Percentiles rank a stretch among this genome's conserved stretches.
Conservation (phyloP, 2,888 invertebrate genomes). For the Caenorhabditis parvicauda region DNA sequence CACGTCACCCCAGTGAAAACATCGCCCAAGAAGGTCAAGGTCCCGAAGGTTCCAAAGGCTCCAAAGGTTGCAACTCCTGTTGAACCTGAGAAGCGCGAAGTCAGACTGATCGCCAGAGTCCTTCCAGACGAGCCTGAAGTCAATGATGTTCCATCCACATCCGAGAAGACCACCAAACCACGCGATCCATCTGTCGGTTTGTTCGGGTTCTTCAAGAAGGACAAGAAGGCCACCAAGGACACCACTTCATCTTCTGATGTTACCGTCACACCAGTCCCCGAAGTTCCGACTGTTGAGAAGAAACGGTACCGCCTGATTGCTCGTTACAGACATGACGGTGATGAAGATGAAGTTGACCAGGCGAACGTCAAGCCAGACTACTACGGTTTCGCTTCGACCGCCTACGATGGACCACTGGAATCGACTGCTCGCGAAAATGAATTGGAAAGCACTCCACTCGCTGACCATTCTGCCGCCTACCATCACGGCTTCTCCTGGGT, state of each 20-base stretch:
- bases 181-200: slow-evolving; percentile 5
- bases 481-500: too few relatives aligned
- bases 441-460: too few relatives aligned
- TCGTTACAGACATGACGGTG: too few relatives aligned
- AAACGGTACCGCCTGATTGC: too few relatives aligned
- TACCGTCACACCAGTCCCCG: too few relatives aligned
- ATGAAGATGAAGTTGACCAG: slow-evolving; percentile 10
- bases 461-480: too few relatives aligned
- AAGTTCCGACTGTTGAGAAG: too few relatives aligned
- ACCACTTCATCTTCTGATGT: slow-evolving; percentile 14
- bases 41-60: slow-evolving; percentile 7
- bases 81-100: slow-evolving; percentile 15
- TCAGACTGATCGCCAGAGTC: slow-evolving; percentile 26
- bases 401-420: too few relatives aligned
- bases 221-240: slow-evolving; percentile 1
- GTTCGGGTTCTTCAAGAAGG: slow-evolving; percentile 13
- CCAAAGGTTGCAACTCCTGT: slow-evolving; percentile 10
- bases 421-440: too few relatives aligned
- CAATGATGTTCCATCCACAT: background rate
- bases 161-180: slow-evolving; percentile 8
- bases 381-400: too few relatives aligned
- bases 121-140: slow-evolving; percentile 12
- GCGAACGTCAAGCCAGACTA: too few relatives aligned
- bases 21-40: slow-evolving; percentile 8
- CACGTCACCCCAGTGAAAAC: background rate